A percentile compares a stretch with the other conserved stretches of the same genome.
phyloP scores from a whole-genome alignment of 2,888 invertebrate species.

The Leucoptera coffeella region DNA sequence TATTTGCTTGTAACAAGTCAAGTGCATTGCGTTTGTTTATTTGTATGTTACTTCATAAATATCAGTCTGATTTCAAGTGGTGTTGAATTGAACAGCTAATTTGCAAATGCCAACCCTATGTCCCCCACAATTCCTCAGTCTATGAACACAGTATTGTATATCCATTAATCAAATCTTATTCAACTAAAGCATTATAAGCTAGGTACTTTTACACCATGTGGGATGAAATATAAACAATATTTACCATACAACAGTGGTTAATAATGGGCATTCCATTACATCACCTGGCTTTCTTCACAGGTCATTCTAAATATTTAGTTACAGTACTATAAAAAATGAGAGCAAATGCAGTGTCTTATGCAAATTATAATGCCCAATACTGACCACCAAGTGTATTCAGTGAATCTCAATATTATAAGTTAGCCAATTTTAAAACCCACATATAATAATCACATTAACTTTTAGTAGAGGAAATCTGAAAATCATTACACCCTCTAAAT shows the following conservation, averaged over 20 bases:
- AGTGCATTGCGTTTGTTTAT: conserved; percentile 2
- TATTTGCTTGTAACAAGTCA: conserved; percentile 12
- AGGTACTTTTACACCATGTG: conserved; percentile 47
- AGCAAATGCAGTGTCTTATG: no score
- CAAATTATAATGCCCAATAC: no score
- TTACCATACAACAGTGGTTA: no score
- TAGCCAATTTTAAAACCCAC: no score
- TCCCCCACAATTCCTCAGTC: conserved; percentile 23
- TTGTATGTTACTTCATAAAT: background rate
- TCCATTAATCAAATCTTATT: conserved; percentile 48
- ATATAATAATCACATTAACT: no score
- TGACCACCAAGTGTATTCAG: no score
- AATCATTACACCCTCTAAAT: no score
- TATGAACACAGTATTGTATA: conserved; percentile 52
- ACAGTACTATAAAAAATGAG: no score
- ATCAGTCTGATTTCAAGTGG: conserved; percentile 1
- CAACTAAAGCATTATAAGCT: conserved; percentile 52
- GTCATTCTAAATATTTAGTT: conserved; percentile 14
- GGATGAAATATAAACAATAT: conserved; percentile 30
- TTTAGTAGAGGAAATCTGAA: no score
- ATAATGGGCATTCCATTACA: no score
- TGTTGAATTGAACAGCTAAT: background rate
- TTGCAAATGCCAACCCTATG: conserved; percentile 1
- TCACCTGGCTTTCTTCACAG: no score
- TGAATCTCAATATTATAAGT: no score